These are phyloP conservation scores for Clarias gariepinus DNA, from an alignment of 2,113 vertebrate species.

Conservation along the genomic window DNA sequence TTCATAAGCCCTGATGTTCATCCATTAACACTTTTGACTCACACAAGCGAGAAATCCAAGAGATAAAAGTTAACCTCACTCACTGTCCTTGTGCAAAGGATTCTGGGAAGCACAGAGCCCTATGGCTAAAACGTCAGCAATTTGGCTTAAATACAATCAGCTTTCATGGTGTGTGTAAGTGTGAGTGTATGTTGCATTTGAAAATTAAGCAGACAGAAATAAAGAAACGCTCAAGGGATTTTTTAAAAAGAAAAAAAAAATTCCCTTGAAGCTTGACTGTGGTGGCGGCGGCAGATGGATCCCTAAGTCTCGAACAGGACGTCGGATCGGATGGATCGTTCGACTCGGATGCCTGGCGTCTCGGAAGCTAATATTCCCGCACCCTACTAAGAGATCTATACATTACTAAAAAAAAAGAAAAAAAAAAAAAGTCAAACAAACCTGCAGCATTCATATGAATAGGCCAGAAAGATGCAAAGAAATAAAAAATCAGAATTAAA, in stretches of 20 bases:
- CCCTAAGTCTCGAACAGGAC: background rate
- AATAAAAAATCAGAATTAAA: conserved; percentile 29
- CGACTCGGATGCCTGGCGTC: background rate
- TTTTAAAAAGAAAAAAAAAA: background rate
- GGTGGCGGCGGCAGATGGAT: too few relatives aligned
- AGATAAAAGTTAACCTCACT: background rate
- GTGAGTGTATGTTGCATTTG: conserved; percentile 7
- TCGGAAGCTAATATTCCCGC: conserved; percentile 6
- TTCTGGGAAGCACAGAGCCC: conserved; percentile 22
- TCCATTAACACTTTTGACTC: conserved; percentile 34
- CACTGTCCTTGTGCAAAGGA: background rate
- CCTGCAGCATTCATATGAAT: conserved; percentile 51
- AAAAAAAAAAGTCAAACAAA: conserved; percentile 37
- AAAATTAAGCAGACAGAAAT: background rate
- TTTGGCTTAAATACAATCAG: conserved; percentile 34
- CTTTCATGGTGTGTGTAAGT: background rate
- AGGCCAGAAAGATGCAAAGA: conserved; percentile 19
- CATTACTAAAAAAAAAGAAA: background rate
- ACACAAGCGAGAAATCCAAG: conserved; percentile 16
- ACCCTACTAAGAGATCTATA: background rate
- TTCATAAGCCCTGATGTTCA: conserved; percentile 59
- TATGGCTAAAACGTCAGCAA: conserved; percentile 8
- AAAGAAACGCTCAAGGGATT: background rate
- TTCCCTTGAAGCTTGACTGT: background rate
- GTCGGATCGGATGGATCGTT: background rate